These are phyloP conservation scores for Matsumyia berberina DNA, from an alignment of 2,888 invertebrate genomes.

Conservation along the genomic window DNA sequence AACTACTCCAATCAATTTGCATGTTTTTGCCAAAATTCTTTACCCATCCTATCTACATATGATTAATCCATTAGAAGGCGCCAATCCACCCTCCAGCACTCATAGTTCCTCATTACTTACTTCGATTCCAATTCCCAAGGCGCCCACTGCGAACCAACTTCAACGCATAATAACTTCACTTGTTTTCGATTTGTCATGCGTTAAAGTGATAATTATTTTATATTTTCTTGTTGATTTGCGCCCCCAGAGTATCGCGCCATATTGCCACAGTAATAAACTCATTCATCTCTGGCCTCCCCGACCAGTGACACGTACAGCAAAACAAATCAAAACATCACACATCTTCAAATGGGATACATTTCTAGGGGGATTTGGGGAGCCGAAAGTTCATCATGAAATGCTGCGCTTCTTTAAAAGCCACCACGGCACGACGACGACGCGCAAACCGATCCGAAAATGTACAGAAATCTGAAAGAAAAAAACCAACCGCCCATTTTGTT, in stretches of 20 bases:
- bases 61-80: slow-evolving; percentile 6
- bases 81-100: background rate
- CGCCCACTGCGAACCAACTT: background rate
- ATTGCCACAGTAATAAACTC: slow-evolving; percentile 55
- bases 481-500: slow-evolving; percentile 60
- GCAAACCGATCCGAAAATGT: slow-evolving; percentile 45
- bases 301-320: slow-evolving; percentile 29
- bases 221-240: slow-evolving; percentile 26
- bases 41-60: background rate
- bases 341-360: no score
- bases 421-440: slow-evolving; percentile 15
- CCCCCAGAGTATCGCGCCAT: slow-evolving; percentile 14
- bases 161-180: slow-evolving; percentile 4
- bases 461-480: slow-evolving; percentile 40
- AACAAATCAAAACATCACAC: slow-evolving; percentile 46
- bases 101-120: background rate
- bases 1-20: background rate
- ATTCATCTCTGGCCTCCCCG: slow-evolving; percentile 8
- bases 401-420: slow-evolving; percentile 23
- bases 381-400: slow-evolving; percentile 66
- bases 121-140: slow-evolving; percentile 10
- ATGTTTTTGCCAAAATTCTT: background rate
- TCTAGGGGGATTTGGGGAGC: slow-evolving; percentile 31
- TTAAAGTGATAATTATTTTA: slow-evolving; percentile 41
- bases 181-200: slow-evolving; percentile 26